Evolutionary conservation across 2,113 vertebrate species (phyloP).

Genomic region (Platichthys flesus): DNA sequence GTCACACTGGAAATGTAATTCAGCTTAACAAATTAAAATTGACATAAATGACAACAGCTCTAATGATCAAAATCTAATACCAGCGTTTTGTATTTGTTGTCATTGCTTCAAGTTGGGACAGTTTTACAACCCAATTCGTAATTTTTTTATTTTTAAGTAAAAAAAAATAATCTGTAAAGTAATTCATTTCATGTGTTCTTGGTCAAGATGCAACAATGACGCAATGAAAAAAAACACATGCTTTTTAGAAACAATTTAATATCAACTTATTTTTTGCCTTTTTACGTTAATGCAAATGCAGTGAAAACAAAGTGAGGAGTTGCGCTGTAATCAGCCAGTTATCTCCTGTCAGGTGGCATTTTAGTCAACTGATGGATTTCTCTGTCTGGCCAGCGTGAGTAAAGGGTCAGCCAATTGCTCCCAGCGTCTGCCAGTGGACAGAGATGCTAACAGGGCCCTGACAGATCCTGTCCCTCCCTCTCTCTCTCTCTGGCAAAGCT

Average conservation of each 20-base stretch:
- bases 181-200: too few species aligned
- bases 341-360: slow-evolving; percentile 54
- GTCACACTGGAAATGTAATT: slow-evolving; percentile 31
- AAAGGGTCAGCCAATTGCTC: slow-evolving; percentile 69
- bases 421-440: slow-evolving; percentile 63
- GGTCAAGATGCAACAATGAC: background rate
- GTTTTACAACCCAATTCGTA: background rate
- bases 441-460: slow-evolving; percentile 74
- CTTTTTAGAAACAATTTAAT: background rate
- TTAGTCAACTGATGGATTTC: slow-evolving; percentile 70
- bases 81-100: background rate
- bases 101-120: background rate
- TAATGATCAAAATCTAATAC: background rate
- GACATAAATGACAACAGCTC: background rate
- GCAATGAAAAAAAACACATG: background rate
- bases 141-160: background rate
- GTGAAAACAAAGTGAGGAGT: slow-evolving; percentile 16
- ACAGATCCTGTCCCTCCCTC: slow-evolving; percentile 67
- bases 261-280: background rate
- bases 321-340: slow-evolving; percentile 26
- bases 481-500: slow-evolving; percentile 48
- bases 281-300: background rate
- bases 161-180: too few species aligned
- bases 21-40: background rate
- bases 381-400: slow-evolving; percentile 55